Evolutionary conservation across 2,113 vertebrate species (phyloP), one percentile per base, ranked within the genome.

Genomic region (Synchiropus splendidus): DNA sequence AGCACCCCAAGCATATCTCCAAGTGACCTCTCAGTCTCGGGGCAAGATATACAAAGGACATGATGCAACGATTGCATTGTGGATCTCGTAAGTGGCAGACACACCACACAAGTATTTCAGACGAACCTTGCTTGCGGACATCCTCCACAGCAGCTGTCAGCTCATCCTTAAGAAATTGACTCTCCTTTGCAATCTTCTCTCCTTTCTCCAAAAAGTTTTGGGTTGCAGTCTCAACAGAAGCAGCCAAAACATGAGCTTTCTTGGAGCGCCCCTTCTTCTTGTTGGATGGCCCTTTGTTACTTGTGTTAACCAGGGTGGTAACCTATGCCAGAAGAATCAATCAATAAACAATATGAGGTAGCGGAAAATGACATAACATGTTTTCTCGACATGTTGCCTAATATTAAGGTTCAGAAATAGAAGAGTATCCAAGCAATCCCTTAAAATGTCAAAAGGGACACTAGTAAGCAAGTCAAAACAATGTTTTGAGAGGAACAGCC

Each of bases 251-350:
- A 73, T 97, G 92, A 1, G 96, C 96, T 79, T 99, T 99, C 84
- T 99, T 99, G 48, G 96, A 98, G 63, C 96, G 94, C 1, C 96
- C 96, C 76, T 97, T 92, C 65, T 97, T 99, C 64, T 99, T 99
- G 76, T 95, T 97, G 35, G 94, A 98, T 4, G 96, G 96, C 0
- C 96, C 96, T 70, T 98, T 99, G 73, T 92, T 97, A 75, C 92
- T 98, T 16, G 90, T 91, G 79, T 97, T 99, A 16, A 99, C 95
- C 80, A 99, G 68, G 2, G 95, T 99, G 30, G 94, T 99, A 39
- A 99, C 95, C 95, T 99, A 58, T 37, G 37, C 21, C 35, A 27
- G 6, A 17, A 10, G 18, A 4, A 50, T n/a, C 16, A 12, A 9
- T 6, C n/a, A 18, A 1, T 16, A 30, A 39, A 39, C 36, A 39